Percentiles rank a stretch among this genome's conserved stretches.
Conservation (phyloP, 1,140 invertebrate genomes). For the Bilobella aurantiaca region DNA sequence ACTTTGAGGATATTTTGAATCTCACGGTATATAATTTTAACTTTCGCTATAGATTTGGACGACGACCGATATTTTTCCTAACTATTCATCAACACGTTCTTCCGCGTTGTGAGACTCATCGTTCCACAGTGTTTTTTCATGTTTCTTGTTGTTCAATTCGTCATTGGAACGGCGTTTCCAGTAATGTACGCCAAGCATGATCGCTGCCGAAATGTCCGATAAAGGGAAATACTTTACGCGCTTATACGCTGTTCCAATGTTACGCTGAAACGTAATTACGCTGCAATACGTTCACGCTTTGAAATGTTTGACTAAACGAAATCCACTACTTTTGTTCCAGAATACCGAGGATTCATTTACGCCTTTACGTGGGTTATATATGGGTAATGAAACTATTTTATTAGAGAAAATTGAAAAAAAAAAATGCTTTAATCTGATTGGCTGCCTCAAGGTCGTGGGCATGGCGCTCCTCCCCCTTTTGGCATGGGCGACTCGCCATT, state of each 20-base stretch:
- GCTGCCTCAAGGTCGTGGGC: background rate
- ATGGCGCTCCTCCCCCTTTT: constrained; percentile 14
- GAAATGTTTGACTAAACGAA: too few relatives aligned
- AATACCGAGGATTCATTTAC: constrained; percentile 30
- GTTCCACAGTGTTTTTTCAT: constrained; percentile 15
- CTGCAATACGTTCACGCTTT: too few relatives aligned
- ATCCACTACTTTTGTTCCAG: constrained; percentile 6
- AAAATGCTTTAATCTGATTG: too few relatives aligned
- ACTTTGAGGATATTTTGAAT: background rate
- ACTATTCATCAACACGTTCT: constrained; percentile 22
- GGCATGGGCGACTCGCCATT: constrained; percentile 17
- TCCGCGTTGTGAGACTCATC: constrained; percentile 22
- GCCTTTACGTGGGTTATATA: constrained; percentile 28
- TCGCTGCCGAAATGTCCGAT: constrained; percentile 21
- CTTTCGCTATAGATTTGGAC: constrained; percentile 17
- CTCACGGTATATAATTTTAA: background rate
- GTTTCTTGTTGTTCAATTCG: constrained; percentile 26
- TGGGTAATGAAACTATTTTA: too few relatives aligned
- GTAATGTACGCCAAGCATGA: constrained; percentile 30
- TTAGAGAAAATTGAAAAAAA: too few relatives aligned
- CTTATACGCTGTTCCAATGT: too few relatives aligned
- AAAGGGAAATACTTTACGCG: constrained; percentile 14
- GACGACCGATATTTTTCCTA: constrained; percentile 29
- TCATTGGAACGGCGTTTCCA: constrained; percentile 26
- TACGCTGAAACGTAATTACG: too few relatives aligned